Evolutionary conservation across 2,113 vertebrate species (phyloP), one percentile per base, ranked within the genome.

Genomic region (Hypomesus transpacificus): DNA sequence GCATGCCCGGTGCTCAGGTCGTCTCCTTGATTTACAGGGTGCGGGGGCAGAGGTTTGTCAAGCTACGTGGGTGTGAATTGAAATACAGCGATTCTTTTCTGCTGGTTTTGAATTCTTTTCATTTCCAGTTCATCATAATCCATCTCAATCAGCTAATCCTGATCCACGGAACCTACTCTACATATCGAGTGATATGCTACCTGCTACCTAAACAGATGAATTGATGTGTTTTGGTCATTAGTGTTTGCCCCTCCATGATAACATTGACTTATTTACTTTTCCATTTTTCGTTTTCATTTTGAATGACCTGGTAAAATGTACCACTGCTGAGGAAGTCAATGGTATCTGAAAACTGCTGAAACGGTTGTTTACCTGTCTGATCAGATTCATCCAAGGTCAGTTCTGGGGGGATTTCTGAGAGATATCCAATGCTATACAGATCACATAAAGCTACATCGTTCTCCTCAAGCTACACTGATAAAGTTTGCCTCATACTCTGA

Each of bases 1-100:
- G 78, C 72, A 83, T 82, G 83, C 80, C 82, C 46, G 34, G 22
- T 68, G 70, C 71, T 71, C 77, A 72, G 18, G 18, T 34, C 28
- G 16, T 34, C 61, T 67, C 46, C 73, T 22, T 57, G 63, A 31
- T 63, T 75, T 75, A 67, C 39, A 50, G 57, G 62, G 68, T 67
- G 63, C 50, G 63, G 73, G 76, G 72, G 61, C 50, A 21, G 20
- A 26, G 13, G 31, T 22, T 31, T 60, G n/a, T 67, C 67, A n/a
- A 60, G 50, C 39, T 39, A 11, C 22, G 17, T 31, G 61, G 57
- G 53, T 68, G 59, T 21, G 74, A 63, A 13, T 28, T 22, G 22
- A 57, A 62, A 63, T 61, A 39, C 51, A 20, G 13, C 14, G 28
- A 31, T 39, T 75, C 24, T 64, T 18, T 51, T 60, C 31, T 61